These are phyloP conservation scores for Cryptocephalus moraei DNA, from an alignment of 2,888 invertebrate genomes.

Conservation along the genomic window DNA sequence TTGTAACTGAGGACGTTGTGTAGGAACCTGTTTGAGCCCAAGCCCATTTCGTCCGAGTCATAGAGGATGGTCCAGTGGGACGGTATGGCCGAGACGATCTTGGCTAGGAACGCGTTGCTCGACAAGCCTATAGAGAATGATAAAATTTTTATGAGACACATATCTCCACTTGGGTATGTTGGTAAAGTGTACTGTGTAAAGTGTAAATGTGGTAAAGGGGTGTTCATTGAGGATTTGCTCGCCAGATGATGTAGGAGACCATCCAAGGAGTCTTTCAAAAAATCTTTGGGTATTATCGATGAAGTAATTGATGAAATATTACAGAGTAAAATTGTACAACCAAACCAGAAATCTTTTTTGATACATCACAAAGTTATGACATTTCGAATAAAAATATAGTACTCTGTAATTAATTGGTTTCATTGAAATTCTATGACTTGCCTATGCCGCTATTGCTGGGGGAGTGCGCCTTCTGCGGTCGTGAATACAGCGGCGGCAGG, in stretches of 20 bases:
- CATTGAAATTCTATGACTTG: conserved; percentile 9
- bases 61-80: conserved; percentile 82
- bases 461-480: conserved; percentile 34
- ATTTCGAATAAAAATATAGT: neutral
- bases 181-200: too few species aligned
- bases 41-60: conserved; percentile 73
- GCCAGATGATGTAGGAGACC: too few species aligned
- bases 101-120: conserved; percentile 46
- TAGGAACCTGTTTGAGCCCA: conserved; percentile 76
- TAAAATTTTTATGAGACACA: neutral
- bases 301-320: too few species aligned
- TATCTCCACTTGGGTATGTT: too few species aligned
- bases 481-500: conserved; percentile 32
- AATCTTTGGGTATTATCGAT: too few species aligned
- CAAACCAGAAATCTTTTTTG: too few species aligned
- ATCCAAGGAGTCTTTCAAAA: too few species aligned
- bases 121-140: conserved; percentile 22
- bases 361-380: too few species aligned
- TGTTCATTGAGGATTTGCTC: too few species aligned
- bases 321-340: too few species aligned
- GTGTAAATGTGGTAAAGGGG: too few species aligned
- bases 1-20: conserved; percentile 78
- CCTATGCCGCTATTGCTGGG: conserved; percentile 34
- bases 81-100: conserved; percentile 55
- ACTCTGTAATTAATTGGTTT: neutral